Base-by-base conservation (phyloP, 2,113 vertebrate genomes). In the Campylomormyrus tamandua region DNA sequence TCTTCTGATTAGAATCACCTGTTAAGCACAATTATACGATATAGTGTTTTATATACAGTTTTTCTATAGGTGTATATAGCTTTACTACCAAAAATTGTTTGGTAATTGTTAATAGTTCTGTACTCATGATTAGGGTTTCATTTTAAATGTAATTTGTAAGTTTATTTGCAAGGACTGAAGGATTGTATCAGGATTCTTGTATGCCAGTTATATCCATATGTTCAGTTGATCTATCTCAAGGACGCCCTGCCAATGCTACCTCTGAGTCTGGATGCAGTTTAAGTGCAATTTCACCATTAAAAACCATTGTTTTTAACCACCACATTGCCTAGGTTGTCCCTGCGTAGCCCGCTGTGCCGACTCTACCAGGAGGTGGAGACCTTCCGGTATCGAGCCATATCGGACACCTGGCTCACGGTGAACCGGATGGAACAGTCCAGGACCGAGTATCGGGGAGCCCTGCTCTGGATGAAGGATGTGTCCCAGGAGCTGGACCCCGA, bases 391-490 rank as follows among this genome's bases (percentile, higher is more conserved):
- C 94, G 97, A 48, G 98, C 98, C 77, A 98, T 99, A 94, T 99
- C 98, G 0, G 98, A 99, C 94, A 99, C 98, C 0, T 99, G 98
- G 98, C 96, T 99, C 93, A 99, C 98, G 0, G 98, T 99, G 89
- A 99, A 99, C 90, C 95, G 98, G 6, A 99, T 99, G 98, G 98
- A 99, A 83, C 98, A 99, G 91, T 96, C 96, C 89, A 96, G 98
- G 89, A 99, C 98, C 0, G 98, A 99, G 52, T 99, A 99, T 91
- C 95, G 98, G 19, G 98, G 98, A 48, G 98, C 98, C 0, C 94
- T 99, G 0, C 95, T 99, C 0, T 99, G 98, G 98, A 99, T 99
- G 98, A 99, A 99, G 94, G 98, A 99, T 31, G 97, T 98, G n/a
- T 99, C 98, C 58, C 98, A 99, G 93, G 98, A 99, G 92, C 95